A percentile compares a stretch with the other conserved stretches of the same genome.
These are phyloP conservation scores for Tapera naevia DNA, from an alignment of 2,797 vertebrate genomes.

Conservation along the genomic window DNA sequence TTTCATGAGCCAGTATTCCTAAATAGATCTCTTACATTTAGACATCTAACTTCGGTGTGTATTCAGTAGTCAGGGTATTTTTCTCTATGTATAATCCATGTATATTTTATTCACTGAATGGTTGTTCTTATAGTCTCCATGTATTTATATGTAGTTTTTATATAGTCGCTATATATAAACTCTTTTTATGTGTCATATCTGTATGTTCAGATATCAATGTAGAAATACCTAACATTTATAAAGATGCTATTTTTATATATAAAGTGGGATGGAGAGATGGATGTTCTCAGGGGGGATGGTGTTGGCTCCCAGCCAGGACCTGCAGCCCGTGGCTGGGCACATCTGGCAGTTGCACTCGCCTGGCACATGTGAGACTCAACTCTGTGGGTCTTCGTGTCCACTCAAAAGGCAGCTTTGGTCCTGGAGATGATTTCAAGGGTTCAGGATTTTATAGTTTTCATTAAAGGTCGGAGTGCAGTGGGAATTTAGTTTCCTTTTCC, in stretches of 20 bases:
- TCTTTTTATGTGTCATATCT: background rate
- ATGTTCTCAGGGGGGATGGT: background rate
- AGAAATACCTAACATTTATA: background rate
- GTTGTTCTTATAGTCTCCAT: background rate
- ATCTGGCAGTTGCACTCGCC: accelerated
- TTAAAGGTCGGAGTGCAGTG: background rate
- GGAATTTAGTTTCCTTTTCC: background rate
- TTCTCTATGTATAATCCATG: background rate
- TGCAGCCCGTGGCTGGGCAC: accelerated
- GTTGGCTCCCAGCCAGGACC: background rate
- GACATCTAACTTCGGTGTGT: accelerated
- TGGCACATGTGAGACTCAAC: accelerated
- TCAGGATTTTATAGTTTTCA: background rate
- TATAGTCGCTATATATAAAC: background rate
- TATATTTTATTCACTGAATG: background rate
- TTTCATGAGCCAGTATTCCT: background rate
- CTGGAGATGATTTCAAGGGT: background rate
- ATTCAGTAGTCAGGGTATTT: background rate
- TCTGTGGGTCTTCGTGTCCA: accelerated
- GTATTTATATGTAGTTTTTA: background rate
- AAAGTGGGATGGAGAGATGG: background rate
- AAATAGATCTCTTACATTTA: background rate
- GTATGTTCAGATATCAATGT: accelerated
- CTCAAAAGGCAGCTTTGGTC: background rate
- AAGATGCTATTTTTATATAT: background rate